A percentile compares a stretch with the other conserved stretches of the same genome.
phyloP scores from a whole-genome alignment of 2,888 invertebrate species.

The Ophion slaviceki region DNA sequence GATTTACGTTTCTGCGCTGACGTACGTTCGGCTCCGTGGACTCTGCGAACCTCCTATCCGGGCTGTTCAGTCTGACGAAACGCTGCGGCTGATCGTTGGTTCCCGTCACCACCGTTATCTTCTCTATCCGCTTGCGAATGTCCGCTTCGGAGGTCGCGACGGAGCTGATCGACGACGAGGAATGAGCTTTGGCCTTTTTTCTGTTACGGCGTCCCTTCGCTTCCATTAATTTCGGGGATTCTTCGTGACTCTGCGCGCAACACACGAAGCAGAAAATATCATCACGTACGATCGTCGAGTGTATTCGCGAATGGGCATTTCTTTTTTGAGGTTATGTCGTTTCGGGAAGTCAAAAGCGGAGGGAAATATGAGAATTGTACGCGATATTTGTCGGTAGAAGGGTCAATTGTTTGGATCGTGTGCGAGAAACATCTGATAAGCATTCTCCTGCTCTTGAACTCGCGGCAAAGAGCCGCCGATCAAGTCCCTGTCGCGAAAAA shows the following conservation, averaged over 20 bases:
- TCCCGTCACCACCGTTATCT: conserved; percentile 24
- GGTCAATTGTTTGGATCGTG: not conserved
- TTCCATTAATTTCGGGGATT: conserved; percentile 20
- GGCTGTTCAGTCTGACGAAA: not conserved
- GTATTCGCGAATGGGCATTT: not conserved
- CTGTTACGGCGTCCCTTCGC: conserved; percentile 2
- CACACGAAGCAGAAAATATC: not conserved
- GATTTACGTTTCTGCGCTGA: not conserved
- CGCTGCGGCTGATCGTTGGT: not conserved
- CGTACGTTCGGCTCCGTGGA: not conserved
- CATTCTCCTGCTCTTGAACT: too few relatives aligned
- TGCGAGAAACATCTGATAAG: too few relatives aligned
- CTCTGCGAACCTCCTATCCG: not conserved
- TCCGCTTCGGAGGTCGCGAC: not conserved
- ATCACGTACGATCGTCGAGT: not conserved
- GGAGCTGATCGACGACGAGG: not conserved
- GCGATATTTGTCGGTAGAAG: too few relatives aligned
- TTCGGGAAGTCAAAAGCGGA: not conserved
- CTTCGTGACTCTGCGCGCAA: not conserved
- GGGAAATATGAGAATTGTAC: too few relatives aligned
- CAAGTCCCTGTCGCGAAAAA: not conserved
- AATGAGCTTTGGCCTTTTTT: not conserved
- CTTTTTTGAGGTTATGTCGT: not conserved
- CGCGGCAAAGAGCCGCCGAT: not conserved
- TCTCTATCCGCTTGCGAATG: conserved; percentile 17